A percentile compares a stretch with the other conserved stretches of the same genome.
Conservation (phyloP, 2,888 invertebrate genomes). For the Endomychus coccineus region DNA sequence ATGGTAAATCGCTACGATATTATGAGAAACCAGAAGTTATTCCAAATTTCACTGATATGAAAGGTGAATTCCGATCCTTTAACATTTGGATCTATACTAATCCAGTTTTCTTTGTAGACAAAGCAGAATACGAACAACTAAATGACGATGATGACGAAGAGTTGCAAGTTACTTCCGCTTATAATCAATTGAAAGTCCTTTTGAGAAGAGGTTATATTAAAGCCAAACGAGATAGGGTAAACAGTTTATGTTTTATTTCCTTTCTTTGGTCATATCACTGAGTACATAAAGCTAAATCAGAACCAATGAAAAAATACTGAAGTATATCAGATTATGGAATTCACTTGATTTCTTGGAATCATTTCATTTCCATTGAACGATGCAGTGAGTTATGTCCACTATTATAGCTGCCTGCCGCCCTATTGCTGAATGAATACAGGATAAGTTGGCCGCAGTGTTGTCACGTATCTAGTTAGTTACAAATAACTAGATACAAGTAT, state of each 20-base stretch:
- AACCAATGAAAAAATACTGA: too few species aligned
- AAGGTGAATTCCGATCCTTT: too few species aligned
- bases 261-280: too few species aligned
- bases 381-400: too few species aligned
- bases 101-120: slow-evolving; percentile 8
- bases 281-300: neutral
- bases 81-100: neutral
- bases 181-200: slow-evolving; percentile 65
- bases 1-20: slow-evolving; percentile 63
- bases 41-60: slow-evolving; percentile 51
- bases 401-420: too few species aligned
- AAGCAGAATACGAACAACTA: slow-evolving; percentile 12
- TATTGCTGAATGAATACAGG: too few species aligned
- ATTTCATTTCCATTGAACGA: too few species aligned
- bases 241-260: slow-evolving; percentile 21
- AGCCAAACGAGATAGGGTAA: slow-evolving; percentile 63
- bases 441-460: too few species aligned
- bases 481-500: too few species aligned
- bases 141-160: slow-evolving; percentile 18
- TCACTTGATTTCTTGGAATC: too few species aligned
- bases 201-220: slow-evolving; percentile 66
- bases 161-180: slow-evolving; percentile 62
- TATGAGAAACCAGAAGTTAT: slow-evolving; percentile 55
- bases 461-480: too few species aligned
- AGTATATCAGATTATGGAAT: too few species aligned